phyloP scores from a whole-genome alignment of 2,113 vertebrate species.

The Ifrita kowaldi region DNA sequence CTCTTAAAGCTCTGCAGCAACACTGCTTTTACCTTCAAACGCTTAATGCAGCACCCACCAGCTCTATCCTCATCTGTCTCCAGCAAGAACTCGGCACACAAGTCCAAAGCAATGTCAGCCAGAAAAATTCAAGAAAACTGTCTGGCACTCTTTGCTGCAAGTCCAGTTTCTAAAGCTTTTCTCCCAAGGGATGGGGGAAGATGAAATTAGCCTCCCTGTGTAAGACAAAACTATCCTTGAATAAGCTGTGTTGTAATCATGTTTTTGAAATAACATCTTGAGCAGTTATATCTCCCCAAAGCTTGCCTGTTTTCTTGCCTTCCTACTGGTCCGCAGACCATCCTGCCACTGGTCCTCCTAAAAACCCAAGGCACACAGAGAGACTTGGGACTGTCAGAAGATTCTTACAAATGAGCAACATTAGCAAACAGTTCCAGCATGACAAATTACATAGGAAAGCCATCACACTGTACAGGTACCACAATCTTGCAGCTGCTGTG shows the following conservation, averaged over 20 bases:
- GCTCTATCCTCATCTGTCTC: background rate
- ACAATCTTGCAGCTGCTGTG: fast-evolving
- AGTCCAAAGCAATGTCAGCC: background rate
- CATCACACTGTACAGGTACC: background rate
- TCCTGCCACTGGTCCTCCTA: background rate
- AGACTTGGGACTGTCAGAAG: fast-evolving
- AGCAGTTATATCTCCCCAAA: background rate
- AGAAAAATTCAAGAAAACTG: background rate
- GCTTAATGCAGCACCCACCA: background rate
- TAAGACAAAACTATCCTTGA: conserved; percentile 18
- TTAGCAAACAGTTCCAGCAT: background rate
- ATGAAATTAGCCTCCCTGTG: background rate
- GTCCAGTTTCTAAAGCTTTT: background rate
- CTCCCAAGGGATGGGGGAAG: background rate
- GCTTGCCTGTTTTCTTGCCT: background rate
- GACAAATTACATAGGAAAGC: background rate
- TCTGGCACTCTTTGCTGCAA: background rate
- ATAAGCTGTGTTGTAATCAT: background rate
- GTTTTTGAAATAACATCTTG: background rate
- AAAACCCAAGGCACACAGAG: background rate
- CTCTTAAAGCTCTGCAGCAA: background rate
- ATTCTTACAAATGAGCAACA: background rate
- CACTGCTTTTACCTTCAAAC: background rate
- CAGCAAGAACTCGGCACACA: background rate
- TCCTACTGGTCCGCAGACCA: background rate